Evolutionary conservation across 2,113 vertebrate species (phyloP), one percentile per base, ranked within the genome.

Genomic region (Bambusicola thoracicus): DNA sequence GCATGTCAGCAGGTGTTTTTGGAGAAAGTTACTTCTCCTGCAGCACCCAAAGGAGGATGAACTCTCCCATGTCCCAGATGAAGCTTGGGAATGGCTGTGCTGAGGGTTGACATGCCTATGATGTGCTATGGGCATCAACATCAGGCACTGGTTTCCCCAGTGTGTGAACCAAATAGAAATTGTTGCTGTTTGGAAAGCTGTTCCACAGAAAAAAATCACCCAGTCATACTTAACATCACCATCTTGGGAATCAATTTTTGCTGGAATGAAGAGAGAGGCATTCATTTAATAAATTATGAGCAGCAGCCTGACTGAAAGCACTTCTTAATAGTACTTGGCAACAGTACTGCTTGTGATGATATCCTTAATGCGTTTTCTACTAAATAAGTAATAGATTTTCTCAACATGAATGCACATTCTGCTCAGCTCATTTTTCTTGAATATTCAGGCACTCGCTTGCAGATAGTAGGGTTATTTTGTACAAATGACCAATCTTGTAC

Each of bases 341-440:
- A 75, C 21, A 27, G 67, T 91, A 17, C 78, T 85, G 61, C 53
- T 94, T 84, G 62, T 88, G 83, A 97, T 96, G 78, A 51, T 79
- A 81, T 62, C 92, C 85, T 95, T 96, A 97, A 97, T 97, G 96
- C 72, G 83, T 85, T 95, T 90, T 84, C 95, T 97, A 62, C 90
- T 97, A 90, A 97, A 97, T 98, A 96, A 98, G 87, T 98, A 97
- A 97, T 95, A 90, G 83, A 81, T 95, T 94, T 93, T 85, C 95
- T 85, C n/a, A 5, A 43, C 86, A 85, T 7, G 4, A 94, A 81
- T 78, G 34, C 49, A 87, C 84, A 68, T 89, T 85, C 74, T 81
- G 38, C 67, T 94, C 73, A 73, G 67, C 62, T 83, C 8, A 74
- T 79, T 90, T 91, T 75, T 79, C 51, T 69, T 95, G 25, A 67